phyloP scores from a whole-genome alignment of 2,888 invertebrate species.

The Glyphotaelius pellucidus region DNA sequence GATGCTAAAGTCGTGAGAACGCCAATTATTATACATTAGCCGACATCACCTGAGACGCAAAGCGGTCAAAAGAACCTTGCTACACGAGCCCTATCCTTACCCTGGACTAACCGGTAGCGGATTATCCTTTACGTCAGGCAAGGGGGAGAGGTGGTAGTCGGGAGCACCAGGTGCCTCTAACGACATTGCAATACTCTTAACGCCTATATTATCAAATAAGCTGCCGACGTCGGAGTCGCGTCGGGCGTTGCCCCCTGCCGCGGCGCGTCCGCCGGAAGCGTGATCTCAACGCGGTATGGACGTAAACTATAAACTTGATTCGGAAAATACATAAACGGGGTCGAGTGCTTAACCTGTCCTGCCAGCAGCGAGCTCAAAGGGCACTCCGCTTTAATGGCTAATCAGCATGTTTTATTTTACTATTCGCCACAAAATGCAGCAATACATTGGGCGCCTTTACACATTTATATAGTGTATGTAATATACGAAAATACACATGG shows the following conservation, averaged over 20 bases:
- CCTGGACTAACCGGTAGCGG: background rate
- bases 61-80: background rate
- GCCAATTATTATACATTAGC: background rate
- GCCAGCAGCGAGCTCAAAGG: background rate
- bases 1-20: background rate
- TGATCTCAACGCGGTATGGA: conserved; percentile 21
- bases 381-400: background rate
- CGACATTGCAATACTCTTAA: conserved; percentile 61
- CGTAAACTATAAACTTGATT: conserved; percentile 28
- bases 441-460: background rate
- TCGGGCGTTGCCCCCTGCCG: conserved; percentile 24
- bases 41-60: background rate
- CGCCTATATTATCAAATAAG: conserved; percentile 59
- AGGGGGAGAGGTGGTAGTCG: background rate
- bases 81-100: background rate
- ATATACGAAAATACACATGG: no score
- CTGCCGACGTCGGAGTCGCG: conserved; percentile 24
- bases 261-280: conserved; percentile 29
- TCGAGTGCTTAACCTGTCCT: background rate
- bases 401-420: background rate
- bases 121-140: conserved; percentile 14
- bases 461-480: background rate
- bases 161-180: conserved; percentile 54
- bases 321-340: conserved; percentile 15
- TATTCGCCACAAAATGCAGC: background rate